Base-by-base conservation (phyloP, 1,140 invertebrate species). In the Alviniconcha marisindica region DNA sequence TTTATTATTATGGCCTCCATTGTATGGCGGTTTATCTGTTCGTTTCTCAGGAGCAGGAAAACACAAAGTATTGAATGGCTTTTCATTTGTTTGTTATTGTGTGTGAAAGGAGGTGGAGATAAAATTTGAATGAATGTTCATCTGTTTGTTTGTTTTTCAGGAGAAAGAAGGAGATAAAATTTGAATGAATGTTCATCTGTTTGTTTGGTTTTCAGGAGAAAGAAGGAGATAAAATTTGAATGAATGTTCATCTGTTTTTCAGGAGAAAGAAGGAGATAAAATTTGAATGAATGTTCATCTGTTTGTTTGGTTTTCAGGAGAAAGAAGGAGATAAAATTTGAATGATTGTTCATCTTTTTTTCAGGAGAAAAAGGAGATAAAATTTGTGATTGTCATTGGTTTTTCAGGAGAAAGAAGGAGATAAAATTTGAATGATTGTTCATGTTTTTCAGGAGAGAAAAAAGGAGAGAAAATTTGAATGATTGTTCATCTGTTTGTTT, bases 321-420 rank as follows among this genome's bases (percentile, higher is more conserved):
- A 28, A 24, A 40, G 24, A n/a, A n/a, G n/a, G 60, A 28, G 28
- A 1, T 63, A n/a, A 14, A 44, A 14, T 10, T 33, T 18, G 18
- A 48, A 24, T 60, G n/a, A 36, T 31, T 42, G 21, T 77, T 77
- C 18, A 18, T 74, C 28, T 5, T 14, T 63, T 51, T 7, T 51
- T 38, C 15, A 24, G 77, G 14, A 18, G 33, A 80, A 56, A 28
- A 15, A 56, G 28, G 18, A 24, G 42, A 51, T 38, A 21, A 15
- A 12, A 31, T 44, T 40, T 7, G 7, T 10, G 42, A 48, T 14
- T 48, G n/a, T 12, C 82, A n/a, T n/a, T n/a, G 74, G 40, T 83
- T 85, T 71, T 71, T 66, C 63, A 91, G 87, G 91, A 92, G 73
- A 90, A 92, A 76, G 87, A 92, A n/a, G n/a, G 60, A 28, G 28